Evolutionary conservation across 2,888 invertebrate genomes (phyloP).

Genomic region (Agrilus biguttatus): DNA sequence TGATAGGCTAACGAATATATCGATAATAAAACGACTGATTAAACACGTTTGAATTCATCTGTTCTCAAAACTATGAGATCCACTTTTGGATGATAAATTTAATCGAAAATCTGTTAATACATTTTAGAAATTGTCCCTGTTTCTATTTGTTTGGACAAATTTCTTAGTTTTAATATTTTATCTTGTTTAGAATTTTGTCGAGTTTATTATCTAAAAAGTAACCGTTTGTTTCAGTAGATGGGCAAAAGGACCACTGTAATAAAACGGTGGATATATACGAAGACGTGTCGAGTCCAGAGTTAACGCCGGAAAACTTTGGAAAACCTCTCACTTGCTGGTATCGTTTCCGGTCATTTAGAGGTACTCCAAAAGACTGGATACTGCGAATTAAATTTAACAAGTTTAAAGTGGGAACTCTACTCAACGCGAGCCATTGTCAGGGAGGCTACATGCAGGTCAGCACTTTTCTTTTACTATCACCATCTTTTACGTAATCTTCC

Average conservation of each 20-base stretch:
- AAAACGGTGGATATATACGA: conserved; percentile 90
- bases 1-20: too few relatives aligned
- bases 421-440: conserved; percentile 77
- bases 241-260: conserved; percentile 78
- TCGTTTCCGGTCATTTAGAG: conserved; percentile 75
- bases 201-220: neutral
- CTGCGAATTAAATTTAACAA: conserved; percentile 80
- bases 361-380: conserved; percentile 82
- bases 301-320: conserved; percentile 68
- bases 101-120: too few relatives aligned
- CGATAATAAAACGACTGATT: too few relatives aligned
- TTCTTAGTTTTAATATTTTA: too few relatives aligned
- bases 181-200: neutral
- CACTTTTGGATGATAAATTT: too few relatives aligned
- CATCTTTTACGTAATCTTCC: too few relatives aligned
- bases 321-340: conserved; percentile 82
- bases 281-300: conserved; percentile 77
- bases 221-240: conserved; percentile 35
- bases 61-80: too few relatives aligned
- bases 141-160: too few relatives aligned
- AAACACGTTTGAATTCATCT: too few relatives aligned
- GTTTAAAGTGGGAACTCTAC: conserved; percentile 77
- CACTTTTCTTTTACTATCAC: neutral
- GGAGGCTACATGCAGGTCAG: conserved; percentile 79
- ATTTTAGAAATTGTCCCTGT: too few relatives aligned